phyloP scores from a whole-genome alignment of 1,140 invertebrate species.

The Drosophila kikkawai region DNA sequence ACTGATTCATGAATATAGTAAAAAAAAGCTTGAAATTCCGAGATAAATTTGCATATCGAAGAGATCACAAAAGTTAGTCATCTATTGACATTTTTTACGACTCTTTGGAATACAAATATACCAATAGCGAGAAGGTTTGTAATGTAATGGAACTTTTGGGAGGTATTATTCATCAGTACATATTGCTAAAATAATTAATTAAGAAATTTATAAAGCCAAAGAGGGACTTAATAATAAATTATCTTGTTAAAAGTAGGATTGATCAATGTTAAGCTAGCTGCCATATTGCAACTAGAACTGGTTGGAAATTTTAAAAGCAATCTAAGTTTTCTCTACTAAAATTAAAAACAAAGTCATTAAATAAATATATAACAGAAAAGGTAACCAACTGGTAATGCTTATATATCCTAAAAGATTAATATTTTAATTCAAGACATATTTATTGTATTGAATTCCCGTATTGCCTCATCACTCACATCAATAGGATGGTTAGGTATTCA shows the following conservation, averaged over 20 bases:
- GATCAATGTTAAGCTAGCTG: too few relatives aligned
- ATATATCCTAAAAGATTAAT: not conserved
- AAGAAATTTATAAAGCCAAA: not conserved
- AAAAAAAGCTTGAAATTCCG: conserved; percentile 3
- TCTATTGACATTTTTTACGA: not conserved
- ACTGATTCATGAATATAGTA: conserved; percentile 2
- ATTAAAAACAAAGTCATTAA: too few relatives aligned
- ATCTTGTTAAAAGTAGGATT: too few relatives aligned
- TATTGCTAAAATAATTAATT: not conserved
- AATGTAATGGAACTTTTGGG: not conserved
- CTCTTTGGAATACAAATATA: not conserved
- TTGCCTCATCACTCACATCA: conserved; percentile 24
- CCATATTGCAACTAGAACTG: too few relatives aligned
- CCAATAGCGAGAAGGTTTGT: not conserved
- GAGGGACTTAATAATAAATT: too few relatives aligned
- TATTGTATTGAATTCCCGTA: not conserved
- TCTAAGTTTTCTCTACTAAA: too few relatives aligned
- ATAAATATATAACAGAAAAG: not conserved
- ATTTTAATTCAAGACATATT: not conserved
- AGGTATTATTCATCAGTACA: not conserved
- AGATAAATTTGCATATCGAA: not conserved
- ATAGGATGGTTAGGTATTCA: conserved; percentile 31
- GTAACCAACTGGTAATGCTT: not conserved
- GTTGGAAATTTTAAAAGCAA: too few relatives aligned
- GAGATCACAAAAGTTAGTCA: not conserved